These are phyloP conservation scores for Procavia capensis DNA, from an alignment of 2,113 vertebrate genomes.

Conservation along the genomic window DNA sequence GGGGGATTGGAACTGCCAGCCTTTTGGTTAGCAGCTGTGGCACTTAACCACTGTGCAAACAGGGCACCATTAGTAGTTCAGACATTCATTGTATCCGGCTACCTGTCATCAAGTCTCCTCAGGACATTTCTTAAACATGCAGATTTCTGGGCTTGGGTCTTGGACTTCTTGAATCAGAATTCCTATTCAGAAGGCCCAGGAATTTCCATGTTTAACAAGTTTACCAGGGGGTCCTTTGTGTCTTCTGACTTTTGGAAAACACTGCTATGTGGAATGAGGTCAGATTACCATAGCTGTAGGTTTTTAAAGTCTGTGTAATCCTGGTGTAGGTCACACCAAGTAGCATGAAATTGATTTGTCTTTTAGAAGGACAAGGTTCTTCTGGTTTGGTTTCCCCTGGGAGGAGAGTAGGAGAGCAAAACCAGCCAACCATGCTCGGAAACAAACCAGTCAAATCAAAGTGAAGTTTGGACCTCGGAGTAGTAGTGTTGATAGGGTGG, in stretches of 20 bases:
- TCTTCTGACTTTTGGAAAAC: constrained; percentile 2
- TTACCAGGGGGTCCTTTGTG: background rate
- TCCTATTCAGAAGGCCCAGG: background rate
- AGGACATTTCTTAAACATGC: background rate
- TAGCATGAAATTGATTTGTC: background rate
- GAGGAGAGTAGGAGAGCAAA: constrained; percentile 20
- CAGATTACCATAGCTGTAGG: background rate
- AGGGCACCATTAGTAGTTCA: background rate
- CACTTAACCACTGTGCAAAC: too few relatives aligned
- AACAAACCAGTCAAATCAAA: constrained; percentile 24
- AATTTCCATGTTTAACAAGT: background rate
- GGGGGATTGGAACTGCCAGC: too few relatives aligned
- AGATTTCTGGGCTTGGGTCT: background rate
- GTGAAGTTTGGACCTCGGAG: background rate
- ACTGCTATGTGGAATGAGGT: background rate
- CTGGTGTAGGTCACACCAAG: background rate
- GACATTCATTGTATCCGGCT: background rate
- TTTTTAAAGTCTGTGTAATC: background rate
- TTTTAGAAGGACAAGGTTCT: constrained; percentile 13
- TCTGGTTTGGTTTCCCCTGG: constrained; percentile 44
- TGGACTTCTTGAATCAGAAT: constrained; percentile 18
- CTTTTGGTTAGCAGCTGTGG: too few relatives aligned
- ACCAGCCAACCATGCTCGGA: background rate
- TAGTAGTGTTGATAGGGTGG: constrained; percentile 12
- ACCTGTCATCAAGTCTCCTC: background rate